Evolutionary conservation across 2,888 invertebrate genomes (phyloP).

Genomic region (Amphimallon solstitiale): DNA sequence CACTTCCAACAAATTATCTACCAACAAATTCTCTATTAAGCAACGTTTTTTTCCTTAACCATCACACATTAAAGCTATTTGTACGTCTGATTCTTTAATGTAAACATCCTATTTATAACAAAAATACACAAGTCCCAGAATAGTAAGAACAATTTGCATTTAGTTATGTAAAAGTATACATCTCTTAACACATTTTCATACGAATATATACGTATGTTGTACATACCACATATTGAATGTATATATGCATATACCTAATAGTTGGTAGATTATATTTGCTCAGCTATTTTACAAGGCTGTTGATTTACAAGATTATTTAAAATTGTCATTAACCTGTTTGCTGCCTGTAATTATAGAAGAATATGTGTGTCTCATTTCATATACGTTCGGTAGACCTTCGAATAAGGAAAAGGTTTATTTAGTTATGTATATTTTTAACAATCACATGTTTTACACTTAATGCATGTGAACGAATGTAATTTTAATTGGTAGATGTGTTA

Average conservation of each 20-base stretch:
- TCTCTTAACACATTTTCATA: background rate
- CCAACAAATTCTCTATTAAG: background rate
- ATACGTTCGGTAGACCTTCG: no score
- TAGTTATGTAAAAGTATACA: background rate
- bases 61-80: background rate
- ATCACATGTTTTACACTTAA: no score
- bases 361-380: no score
- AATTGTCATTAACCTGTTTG: background rate
- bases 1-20: background rate
- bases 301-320: slow-evolving; percentile 15
- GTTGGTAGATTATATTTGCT: background rate
- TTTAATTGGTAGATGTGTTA: no score
- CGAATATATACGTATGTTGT: no score
- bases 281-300: slow-evolving; percentile 4
- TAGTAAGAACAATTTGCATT: slow-evolving; percentile 4
- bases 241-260: background rate
- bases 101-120: no score
- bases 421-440: no score
- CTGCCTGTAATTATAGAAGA: background rate
- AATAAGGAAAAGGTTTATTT: no score
- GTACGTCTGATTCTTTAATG: background rate
- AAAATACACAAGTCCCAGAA: background rate
- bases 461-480: no score
- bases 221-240: no score
- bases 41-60: slow-evolving; percentile 9